Conservation (phyloP, 2,797 vertebrate species). For the Argya squamiceps region DNA sequence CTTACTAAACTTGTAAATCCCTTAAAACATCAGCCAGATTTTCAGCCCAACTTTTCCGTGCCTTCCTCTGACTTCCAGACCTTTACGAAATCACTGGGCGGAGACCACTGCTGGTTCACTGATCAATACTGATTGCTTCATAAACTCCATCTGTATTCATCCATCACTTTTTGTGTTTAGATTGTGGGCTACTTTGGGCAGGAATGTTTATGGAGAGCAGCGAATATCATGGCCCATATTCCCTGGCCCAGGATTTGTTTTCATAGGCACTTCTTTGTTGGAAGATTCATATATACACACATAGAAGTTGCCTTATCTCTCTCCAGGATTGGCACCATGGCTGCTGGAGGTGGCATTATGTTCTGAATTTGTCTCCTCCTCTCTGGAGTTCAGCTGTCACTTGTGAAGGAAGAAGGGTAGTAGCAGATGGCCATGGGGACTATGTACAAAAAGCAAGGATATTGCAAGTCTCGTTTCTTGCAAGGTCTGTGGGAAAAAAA, state of each 20-base stretch:
- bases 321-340: accelerated
- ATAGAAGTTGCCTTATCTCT: neutral
- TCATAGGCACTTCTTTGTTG: neutral
- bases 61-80: neutral
- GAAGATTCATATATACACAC: neutral
- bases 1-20: neutral
- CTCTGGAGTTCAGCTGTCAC: neutral
- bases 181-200: neutral
- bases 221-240: neutral
- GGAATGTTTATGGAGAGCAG: neutral
- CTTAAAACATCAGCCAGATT: neutral
- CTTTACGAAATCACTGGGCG: neutral
- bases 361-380: neutral
- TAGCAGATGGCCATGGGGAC: neutral
- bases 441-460: neutral
- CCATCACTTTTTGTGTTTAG: neutral
- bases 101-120: neutral
- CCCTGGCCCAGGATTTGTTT: neutral
- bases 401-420: neutral
- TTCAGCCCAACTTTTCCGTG: neutral
- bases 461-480: neutral
- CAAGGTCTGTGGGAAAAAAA: neutral
- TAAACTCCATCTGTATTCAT: neutral
- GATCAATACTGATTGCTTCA: neutral
- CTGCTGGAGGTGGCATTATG: neutral